A percentile compares a stretch with the other conserved stretches of the same genome.
phyloP scores from a whole-genome alignment of 2,888 invertebrate species.

The Glyphotaelius pellucidus region DNA sequence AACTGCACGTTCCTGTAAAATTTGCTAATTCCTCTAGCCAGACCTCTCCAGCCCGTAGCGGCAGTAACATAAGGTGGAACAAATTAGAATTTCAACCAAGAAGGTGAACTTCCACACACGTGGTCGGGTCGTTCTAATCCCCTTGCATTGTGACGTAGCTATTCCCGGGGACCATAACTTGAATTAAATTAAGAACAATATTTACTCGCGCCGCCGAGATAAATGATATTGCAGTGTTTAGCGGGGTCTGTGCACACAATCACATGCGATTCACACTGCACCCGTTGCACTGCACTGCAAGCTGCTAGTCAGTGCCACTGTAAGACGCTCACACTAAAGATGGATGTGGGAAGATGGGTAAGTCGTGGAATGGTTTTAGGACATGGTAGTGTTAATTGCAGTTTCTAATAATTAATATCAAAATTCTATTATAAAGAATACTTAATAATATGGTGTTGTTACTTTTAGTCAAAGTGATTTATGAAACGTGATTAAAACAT shows the following conservation, averaged over 20 bases:
- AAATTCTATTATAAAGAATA: too few species aligned
- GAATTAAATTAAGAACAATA: conserved; percentile 78
- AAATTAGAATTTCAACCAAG: conserved; percentile 50
- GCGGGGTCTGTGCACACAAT: conserved; percentile 72
- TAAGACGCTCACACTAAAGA: neutral
- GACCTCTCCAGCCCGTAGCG: conserved; percentile 31
- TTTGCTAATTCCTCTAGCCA: conserved; percentile 43
- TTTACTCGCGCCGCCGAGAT: conserved; percentile 75
- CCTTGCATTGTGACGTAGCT: conserved; percentile 39
- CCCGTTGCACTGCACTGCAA: neutral
- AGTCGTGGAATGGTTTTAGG: neutral
- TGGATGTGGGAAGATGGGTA: neutral
- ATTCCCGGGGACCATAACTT: conserved; percentile 69
- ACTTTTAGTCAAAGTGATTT: too few species aligned
- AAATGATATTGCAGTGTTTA: conserved; percentile 76
- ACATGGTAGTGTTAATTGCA: neutral
- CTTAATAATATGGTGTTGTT: too few species aligned
- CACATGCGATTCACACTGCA: conserved; percentile 68
- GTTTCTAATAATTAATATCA: neutral
- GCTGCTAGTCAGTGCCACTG: neutral
- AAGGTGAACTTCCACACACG: conserved; percentile 36
- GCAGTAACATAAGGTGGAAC: conserved; percentile 43
- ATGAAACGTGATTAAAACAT: too few species aligned
- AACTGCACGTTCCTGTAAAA: conserved; percentile 51
- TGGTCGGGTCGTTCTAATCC: conserved; percentile 4